These are phyloP conservation scores for Yoshiicerus persimilis DNA, from an alignment of 1,140 invertebrate genomes.

Conservation along the genomic window DNA sequence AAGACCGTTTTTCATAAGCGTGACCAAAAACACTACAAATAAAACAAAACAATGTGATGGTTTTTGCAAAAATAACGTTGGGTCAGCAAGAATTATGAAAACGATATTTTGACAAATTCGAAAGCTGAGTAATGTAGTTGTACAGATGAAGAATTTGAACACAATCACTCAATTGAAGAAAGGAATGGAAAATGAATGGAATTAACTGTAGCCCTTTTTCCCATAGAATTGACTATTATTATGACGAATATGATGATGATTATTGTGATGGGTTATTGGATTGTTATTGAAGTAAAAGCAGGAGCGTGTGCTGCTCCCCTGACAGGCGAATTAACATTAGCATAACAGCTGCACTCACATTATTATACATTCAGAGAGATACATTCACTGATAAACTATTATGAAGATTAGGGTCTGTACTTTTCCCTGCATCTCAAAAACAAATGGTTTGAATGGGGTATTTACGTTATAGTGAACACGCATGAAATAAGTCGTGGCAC, in stretches of 20 bases:
- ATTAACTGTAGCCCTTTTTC: neutral
- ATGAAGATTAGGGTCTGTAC: neutral
- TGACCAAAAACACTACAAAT: too few relatives aligned
- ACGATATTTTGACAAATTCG: too few relatives aligned
- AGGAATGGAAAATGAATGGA: neutral
- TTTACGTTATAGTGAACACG: neutral
- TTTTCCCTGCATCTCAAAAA: neutral
- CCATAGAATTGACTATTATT: neutral
- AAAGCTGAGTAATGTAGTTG: neutral
- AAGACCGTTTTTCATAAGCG: too few relatives aligned
- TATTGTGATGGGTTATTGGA: neutral
- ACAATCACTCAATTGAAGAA: neutral
- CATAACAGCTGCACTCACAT: constrained; percentile 11
- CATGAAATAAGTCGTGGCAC: neutral
- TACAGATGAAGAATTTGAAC: neutral
- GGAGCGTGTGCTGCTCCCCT: neutral
- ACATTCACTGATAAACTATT: neutral
- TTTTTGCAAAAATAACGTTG: too few relatives aligned
- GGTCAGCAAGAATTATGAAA: too few relatives aligned
- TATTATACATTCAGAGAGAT: neutral
- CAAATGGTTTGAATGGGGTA: neutral
- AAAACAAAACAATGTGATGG: too few relatives aligned
- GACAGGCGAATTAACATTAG: neutral
- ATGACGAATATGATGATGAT: constrained; percentile 1
- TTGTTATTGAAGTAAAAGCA: constrained; percentile 10